Conservation (phyloP, 2,888 invertebrate species). For the Cephalotes varians region DNA sequence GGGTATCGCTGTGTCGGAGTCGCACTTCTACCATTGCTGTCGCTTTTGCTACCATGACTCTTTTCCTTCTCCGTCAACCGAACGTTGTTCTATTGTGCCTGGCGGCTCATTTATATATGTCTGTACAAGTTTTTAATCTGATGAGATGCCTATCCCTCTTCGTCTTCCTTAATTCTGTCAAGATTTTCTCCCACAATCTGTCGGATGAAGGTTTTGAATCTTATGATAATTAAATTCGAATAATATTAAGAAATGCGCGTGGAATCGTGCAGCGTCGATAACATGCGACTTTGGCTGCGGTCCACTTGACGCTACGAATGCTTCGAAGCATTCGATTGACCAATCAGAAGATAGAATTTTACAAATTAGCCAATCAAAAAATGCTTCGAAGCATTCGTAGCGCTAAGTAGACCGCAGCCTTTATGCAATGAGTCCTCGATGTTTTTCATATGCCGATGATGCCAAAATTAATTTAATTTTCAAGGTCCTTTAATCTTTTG, state of each 20-base stretch:
- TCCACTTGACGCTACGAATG: no score
- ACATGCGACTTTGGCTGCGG: neutral
- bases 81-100: slow-evolving; percentile 68
- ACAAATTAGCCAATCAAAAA: no score
- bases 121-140: slow-evolving; percentile 82
- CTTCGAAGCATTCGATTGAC: no score
- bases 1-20: slow-evolving; percentile 65
- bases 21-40: slow-evolving; percentile 49
- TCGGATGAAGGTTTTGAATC: neutral
- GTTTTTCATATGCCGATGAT: neutral
- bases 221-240: neutral
- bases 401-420: no score
- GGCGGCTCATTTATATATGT: slow-evolving; percentile 79
- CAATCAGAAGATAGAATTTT: no score
- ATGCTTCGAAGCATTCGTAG: no score
- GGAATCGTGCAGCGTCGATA: neutral
- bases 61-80: neutral
- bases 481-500: neutral
- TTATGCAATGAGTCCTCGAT: neutral
- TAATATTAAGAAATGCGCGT: neutral
- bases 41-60: slow-evolving; percentile 54
- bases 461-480: neutral
- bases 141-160: slow-evolving; percentile 77
- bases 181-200: neutral
- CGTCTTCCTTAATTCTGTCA: slow-evolving; percentile 56